These are phyloP conservation scores for Hemitrygon akajei DNA, from an alignment of 2,797 vertebrate species.

Conservation along the genomic window DNA sequence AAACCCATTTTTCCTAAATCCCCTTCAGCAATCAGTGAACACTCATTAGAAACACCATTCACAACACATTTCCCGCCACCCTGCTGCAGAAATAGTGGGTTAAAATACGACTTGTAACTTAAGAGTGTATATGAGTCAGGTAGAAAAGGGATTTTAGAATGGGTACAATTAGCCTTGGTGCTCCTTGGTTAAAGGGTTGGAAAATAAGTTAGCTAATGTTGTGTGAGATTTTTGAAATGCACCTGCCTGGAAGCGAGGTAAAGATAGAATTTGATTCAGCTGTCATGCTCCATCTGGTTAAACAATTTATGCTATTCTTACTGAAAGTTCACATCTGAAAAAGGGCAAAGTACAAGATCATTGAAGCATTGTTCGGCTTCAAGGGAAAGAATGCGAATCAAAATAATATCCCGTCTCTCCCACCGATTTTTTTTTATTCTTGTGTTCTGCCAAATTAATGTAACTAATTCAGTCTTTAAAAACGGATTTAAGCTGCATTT, in stretches of 20 bases:
- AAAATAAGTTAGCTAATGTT: background rate
- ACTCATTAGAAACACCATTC: background rate
- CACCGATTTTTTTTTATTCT: background rate
- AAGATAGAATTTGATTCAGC: background rate
- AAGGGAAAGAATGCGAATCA: background rate
- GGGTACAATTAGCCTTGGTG: background rate
- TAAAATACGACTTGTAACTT: background rate
- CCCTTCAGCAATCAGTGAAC: background rate
- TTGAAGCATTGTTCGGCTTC: background rate
- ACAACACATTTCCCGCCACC: background rate
- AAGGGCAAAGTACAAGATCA: background rate
- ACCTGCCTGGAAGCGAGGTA: background rate
- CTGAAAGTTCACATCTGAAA: background rate
- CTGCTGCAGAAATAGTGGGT: background rate
- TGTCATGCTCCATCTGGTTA: background rate
- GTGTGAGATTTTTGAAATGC: no score
- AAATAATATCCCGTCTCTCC: background rate
- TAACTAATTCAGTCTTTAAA: background rate
- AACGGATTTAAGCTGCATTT: background rate
- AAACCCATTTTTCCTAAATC: background rate
- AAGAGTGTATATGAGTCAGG: background rate
- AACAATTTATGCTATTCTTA: background rate
- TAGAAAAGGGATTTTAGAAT: background rate
- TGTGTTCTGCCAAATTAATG: background rate
- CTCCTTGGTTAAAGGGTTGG: background rate